Conservation (phyloP, 2,888 invertebrate genomes). For the Cyclophora punctaria region DNA sequence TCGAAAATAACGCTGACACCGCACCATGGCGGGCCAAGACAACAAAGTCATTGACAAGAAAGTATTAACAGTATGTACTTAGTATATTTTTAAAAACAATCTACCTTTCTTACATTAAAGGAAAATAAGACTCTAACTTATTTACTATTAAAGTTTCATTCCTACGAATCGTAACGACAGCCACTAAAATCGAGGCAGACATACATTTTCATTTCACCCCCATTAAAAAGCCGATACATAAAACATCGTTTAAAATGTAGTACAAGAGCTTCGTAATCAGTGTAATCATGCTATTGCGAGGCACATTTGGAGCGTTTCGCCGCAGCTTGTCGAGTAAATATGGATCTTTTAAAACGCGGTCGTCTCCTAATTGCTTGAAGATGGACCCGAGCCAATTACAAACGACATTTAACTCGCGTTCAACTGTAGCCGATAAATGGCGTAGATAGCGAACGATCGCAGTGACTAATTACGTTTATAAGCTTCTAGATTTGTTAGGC, state of each 20-base stretch:
- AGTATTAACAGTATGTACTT: too few relatives aligned
- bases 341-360: slow-evolving; percentile 63
- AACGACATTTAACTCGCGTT: slow-evolving; percentile 48
- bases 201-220: neutral
- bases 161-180: too few relatives aligned
- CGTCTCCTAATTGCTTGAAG: slow-evolving; percentile 67
- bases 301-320: slow-evolving; percentile 32
- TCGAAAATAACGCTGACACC: too few relatives aligned
- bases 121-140: too few relatives aligned
- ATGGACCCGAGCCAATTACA: slow-evolving; percentile 69
- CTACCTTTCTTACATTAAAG: too few relatives aligned
- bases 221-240: neutral
- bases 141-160: too few relatives aligned
- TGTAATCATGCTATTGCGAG: slow-evolving; percentile 33
- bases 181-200: too few relatives aligned
- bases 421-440: slow-evolving; percentile 51
- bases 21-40: too few relatives aligned
- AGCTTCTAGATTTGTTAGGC: slow-evolving; percentile 10
- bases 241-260: slow-evolving; percentile 4
- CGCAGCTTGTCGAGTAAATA: slow-evolving; percentile 50
- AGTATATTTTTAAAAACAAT: too few relatives aligned
- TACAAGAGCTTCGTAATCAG: slow-evolving; percentile 30
- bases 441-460: slow-evolving; percentile 37
- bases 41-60: too few relatives aligned
- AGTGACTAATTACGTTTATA: slow-evolving; percentile 38